These are phyloP conservation scores for Pangasianodon gigas DNA, from an alignment of 2,113 vertebrate species.

Conservation along the genomic window DNA sequence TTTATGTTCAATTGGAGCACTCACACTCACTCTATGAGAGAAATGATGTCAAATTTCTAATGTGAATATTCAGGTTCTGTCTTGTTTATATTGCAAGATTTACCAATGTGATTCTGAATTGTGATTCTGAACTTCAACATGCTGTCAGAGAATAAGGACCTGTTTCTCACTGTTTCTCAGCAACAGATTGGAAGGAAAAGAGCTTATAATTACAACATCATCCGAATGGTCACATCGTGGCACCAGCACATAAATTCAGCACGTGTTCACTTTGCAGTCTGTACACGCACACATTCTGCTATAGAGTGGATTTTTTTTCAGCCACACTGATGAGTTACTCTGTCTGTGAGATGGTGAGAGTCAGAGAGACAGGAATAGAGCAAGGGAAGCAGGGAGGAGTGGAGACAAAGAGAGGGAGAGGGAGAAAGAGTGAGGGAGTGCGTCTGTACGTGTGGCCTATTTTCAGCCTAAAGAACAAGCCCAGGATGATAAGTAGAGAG, in stretches of 20 bases:
- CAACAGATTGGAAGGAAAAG: neutral
- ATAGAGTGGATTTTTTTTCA: neutral
- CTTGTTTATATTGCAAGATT: neutral
- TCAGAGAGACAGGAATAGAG: conserved; percentile 16
- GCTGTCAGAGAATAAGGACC: neutral
- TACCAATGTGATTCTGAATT: neutral
- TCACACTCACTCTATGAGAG: neutral
- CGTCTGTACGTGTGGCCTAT: conserved; percentile 21
- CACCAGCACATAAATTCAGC: neutral
- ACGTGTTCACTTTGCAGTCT: conserved; percentile 21
- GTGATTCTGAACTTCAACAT: neutral
- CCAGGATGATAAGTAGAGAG: conserved; percentile 43
- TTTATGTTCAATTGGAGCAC: neutral
- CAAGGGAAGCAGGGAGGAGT: neutral
- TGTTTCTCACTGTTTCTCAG: neutral
- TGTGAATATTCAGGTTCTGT: neutral
- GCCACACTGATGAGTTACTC: neutral
- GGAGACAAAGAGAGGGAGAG: neutral
- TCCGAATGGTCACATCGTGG: neutral
- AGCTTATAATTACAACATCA: conserved; percentile 17
- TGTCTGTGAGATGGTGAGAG: neutral
- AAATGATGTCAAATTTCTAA: neutral
- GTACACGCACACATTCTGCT: conserved; percentile 4
- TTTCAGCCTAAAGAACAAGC: conserved; percentile 39
- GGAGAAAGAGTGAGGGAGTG: neutral